Evolutionary conservation across 2,797 vertebrate species (phyloP), one percentile per base, ranked within the genome.

Genomic region (Simalia tracyae): DNA sequence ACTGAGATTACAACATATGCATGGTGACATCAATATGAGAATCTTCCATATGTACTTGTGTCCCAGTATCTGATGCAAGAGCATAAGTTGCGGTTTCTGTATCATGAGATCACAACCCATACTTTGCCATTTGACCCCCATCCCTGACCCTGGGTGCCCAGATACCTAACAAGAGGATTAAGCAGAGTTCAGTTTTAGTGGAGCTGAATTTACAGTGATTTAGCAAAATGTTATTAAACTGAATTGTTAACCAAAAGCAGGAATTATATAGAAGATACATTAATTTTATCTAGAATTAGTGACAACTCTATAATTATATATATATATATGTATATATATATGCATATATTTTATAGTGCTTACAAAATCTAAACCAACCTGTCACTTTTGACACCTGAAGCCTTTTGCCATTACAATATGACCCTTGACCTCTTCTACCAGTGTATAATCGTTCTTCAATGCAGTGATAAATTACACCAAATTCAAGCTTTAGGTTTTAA

Each of bases 381-480:
- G 97, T 98, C 94, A 98, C 98, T 96, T 97, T 96, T 88, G 98
- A 98, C 94, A 98, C 98, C 68, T 95, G 97, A 92, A 98, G 97
- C 93, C 96, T 97, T 96, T 98, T 98, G 94, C 98, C 97, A 66
- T 98, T 98, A 96, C 98, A 98, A 97, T 98, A 98, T 95, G 98
- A 98, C 14, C 98, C 98, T 91, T 96, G 98, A 95, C 98, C 98
- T 97, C 97, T 98, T 97, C 97, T 98, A 96, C 97, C 98, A 24
- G 98, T 98, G 96, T 98, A 98, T 93, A 98, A 97, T 59, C 98
- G 98, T 95, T 98, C 98, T 96, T 98, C 98, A 24, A 98, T 98
- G 96, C 98, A 98, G 97, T 98, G 98, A 97, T 98, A 98, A 96
- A 98, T 98, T 96, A 98, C 98, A 89, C 98, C 98, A 91, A 98